Base-by-base conservation (phyloP, 2,113 vertebrate species). In the Clarias magur region DNA sequence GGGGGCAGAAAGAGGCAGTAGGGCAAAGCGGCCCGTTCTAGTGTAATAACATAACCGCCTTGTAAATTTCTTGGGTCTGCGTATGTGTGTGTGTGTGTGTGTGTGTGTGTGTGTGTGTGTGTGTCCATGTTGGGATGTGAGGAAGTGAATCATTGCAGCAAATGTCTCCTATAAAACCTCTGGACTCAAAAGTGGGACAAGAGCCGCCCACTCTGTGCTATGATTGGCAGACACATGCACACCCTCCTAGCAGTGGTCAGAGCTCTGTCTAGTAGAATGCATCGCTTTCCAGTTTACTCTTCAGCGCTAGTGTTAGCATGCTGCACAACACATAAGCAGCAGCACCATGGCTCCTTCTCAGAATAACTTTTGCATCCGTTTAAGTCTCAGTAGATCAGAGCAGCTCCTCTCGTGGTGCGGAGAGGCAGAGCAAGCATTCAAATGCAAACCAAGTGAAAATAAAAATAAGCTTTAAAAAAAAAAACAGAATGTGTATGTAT, bases 321-420 rank as follows among this genome's bases (percentile, higher is more conserved):
- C 27, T 70, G 56, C 73, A 88, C 25, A 70, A 53, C 23, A 56
- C 60, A 82, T 4, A 16, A 67, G 42, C 56, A 87, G 25, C 70
- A 73, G 59, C 68, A 62, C 63, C 3, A 15, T 6, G 56, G 56
- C 27, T 75, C 56, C 17, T 2, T 70, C 63, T 42, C 76, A 86
- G 30, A 27, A 12, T 54, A 30, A 63, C 76, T 59, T 59, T 80
- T 3, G 4, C 56, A 75, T 42, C 59, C 25, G 59, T 17, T 78
- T 75, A 48, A 59, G 21, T 23, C 79, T 83, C 30, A 16, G 54
- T 27, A n/a, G 54, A 12, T 30, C 70, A 19, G 63, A 65, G 80
- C 73, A 78, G 89, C 84, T 25, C 87, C 89, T 82, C 89, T 60
- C 34, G 85, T 84, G 89, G 84, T 16, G 5, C 53, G 73, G 87